Conservation (phyloP, 2,797 vertebrate species). For the Morus bassanus region DNA sequence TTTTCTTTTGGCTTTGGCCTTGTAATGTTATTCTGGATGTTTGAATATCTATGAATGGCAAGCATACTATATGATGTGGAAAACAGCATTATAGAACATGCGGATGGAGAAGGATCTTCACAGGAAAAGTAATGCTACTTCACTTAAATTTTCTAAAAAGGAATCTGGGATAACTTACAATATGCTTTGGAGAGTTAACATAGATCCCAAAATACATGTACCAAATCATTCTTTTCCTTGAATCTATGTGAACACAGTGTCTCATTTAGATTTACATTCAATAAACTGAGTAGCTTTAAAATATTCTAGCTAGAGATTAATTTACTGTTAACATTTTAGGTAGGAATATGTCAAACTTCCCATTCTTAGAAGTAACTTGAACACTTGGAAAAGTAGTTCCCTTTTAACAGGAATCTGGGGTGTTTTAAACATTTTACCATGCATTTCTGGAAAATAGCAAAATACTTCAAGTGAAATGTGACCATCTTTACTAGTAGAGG, state of each 20-base stretch:
- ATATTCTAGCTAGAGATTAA: neutral
- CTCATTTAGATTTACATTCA: neutral
- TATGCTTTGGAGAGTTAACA: neutral
- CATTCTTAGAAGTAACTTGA: neutral
- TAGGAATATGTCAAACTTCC: neutral
- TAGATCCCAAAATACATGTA: neutral
- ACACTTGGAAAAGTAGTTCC: neutral
- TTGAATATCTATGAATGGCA: neutral
- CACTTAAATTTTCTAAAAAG: neutral
- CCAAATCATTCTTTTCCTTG: neutral
- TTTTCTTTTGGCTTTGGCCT: neutral
- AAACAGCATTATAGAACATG: neutral
- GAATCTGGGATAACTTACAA: neutral
- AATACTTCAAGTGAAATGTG: neutral
- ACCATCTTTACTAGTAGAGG: neutral
- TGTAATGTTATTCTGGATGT: neutral
- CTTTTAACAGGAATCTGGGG: neutral
- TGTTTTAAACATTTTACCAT: neutral
- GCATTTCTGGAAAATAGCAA: neutral
- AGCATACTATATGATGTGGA: neutral
- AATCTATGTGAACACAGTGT: neutral
- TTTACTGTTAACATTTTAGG: neutral
- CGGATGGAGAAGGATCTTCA: neutral
- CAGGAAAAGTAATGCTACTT: neutral
- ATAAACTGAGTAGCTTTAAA: neutral